A percentile compares a stretch with the other conserved stretches of the same genome.
Evolutionary conservation across 2,797 vertebrate species (phyloP).

Genomic region (Crenuchus spilurus): DNA sequence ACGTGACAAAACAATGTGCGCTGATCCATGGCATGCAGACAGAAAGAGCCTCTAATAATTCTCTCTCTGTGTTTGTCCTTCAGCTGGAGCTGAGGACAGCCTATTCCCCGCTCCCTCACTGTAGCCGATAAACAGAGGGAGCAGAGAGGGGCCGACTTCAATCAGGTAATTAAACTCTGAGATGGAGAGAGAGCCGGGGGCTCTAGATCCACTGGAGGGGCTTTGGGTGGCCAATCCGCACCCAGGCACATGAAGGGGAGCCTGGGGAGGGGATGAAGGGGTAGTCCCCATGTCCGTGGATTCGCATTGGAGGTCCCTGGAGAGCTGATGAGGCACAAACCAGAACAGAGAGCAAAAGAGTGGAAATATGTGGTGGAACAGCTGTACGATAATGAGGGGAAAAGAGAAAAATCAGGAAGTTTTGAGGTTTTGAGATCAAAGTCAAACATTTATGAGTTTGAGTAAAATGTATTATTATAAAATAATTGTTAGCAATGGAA

Average conservation of each 20-base stretch:
- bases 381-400: too few relatives aligned
- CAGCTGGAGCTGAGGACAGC: constrained; percentile 35
- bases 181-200: constrained; percentile 55
- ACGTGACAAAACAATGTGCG: constrained; percentile 12
- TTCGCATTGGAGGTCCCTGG: not conserved
- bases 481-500: too few relatives aligned
- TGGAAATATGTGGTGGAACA: too few relatives aligned
- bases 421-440: too few relatives aligned
- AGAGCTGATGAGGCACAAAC: not conserved
- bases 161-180: constrained; percentile 71
- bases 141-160: constrained; percentile 70
- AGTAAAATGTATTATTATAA: too few relatives aligned
- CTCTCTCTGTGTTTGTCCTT: constrained; percentile 33
- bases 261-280: constrained; percentile 3
- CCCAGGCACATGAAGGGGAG: constrained; percentile 8
- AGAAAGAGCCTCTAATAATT: constrained; percentile 10
- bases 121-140: constrained; percentile 71
- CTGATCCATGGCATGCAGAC: constrained; percentile 13
- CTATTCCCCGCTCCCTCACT: constrained; percentile 40
- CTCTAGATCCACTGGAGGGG: not conserved
- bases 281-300: constrained; percentile 11
- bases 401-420: too few relatives aligned
- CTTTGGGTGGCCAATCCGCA: not conserved
- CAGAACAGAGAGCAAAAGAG: not conserved
- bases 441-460: too few relatives aligned